Evolutionary conservation across 2,113 vertebrate genomes (phyloP).

Genomic region (Osmerus eperlanus): DNA sequence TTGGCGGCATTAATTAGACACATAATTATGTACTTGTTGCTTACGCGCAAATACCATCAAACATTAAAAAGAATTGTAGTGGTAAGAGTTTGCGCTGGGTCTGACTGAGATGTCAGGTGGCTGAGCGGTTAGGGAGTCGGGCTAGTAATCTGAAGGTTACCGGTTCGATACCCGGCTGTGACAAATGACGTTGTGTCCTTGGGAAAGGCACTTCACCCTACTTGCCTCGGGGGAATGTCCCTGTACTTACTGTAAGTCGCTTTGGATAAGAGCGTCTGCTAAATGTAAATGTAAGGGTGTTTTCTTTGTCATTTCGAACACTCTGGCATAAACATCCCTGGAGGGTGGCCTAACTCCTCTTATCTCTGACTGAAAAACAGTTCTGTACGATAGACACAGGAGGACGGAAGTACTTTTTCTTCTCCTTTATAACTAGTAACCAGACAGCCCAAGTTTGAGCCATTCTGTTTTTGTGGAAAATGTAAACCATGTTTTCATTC

Average conservation of each 20-base stretch:
- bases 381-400: no score
- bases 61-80: conserved; percentile 86
- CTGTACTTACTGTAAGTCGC: no score
- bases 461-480: conserved; percentile 28
- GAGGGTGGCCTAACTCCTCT: no score
- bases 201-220: no score
- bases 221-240: no score
- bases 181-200: no score
- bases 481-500: conserved; percentile 42
- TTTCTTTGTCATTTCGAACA: conserved; percentile 18
- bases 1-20: conserved; percentile 98
- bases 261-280: no score
- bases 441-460: conserved; percentile 32
- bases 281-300: not conserved
- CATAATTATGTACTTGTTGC: conserved; percentile 99
- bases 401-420: not conserved
- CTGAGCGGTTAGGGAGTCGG: no score
- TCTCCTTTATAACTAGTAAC: not conserved
- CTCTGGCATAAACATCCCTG: not conserved
- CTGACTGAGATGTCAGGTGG: conserved; percentile 6
- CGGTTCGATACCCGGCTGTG: no score
- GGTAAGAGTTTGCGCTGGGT: conserved; percentile 62
- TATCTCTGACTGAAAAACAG: no score
- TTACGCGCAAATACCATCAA: conserved; percentile 97
- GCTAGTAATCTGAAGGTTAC: no score